These are phyloP conservation scores for Poecilia picta DNA, from an alignment of 2,797 vertebrate genomes.

Conservation along the genomic window DNA sequence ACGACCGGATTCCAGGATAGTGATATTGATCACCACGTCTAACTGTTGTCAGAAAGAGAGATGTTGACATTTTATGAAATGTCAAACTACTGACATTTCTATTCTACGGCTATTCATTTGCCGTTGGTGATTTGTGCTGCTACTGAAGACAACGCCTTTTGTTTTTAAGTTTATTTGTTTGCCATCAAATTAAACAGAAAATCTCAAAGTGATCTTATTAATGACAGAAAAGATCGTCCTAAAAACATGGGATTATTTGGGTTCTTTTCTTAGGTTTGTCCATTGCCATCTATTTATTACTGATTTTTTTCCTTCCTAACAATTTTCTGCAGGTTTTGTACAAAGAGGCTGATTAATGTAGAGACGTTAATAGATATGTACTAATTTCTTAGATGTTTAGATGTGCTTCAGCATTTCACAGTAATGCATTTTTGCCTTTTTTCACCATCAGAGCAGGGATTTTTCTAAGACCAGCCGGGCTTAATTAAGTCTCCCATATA, in stretches of 20 bases:
- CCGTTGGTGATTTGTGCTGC: slow-evolving; percentile 12
- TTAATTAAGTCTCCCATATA: slow-evolving; percentile 65
- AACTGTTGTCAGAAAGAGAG: slow-evolving; percentile 32
- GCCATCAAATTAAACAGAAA: neutral
- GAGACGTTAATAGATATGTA: neutral
- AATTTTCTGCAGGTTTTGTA: neutral
- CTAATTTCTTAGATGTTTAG: neutral
- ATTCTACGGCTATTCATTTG: slow-evolving; percentile 16
- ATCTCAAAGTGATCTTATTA: neutral
- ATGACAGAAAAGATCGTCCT: neutral
- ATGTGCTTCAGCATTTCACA: neutral
- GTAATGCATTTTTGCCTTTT: neutral
- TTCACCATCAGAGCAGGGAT: slow-evolving; percentile 4
- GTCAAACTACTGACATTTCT: slow-evolving; percentile 42
- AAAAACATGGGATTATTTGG: neutral
- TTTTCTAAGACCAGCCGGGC: slow-evolving; percentile 23
- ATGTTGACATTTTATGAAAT: slow-evolving; percentile 41
- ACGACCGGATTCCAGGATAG: slow-evolving; percentile 6
- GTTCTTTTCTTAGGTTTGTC: neutral
- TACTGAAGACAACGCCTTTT: slow-evolving; percentile 8
- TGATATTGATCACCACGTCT: slow-evolving; percentile 29
- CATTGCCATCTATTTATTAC: neutral
- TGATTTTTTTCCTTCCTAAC: neutral
- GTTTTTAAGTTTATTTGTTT: slow-evolving; percentile 6
- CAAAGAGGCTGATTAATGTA: neutral